Evolutionary conservation across 2,888 invertebrate genomes (phyloP), one percentile per base, ranked within the genome.

Genomic region (Tinea trinotella): DNA sequence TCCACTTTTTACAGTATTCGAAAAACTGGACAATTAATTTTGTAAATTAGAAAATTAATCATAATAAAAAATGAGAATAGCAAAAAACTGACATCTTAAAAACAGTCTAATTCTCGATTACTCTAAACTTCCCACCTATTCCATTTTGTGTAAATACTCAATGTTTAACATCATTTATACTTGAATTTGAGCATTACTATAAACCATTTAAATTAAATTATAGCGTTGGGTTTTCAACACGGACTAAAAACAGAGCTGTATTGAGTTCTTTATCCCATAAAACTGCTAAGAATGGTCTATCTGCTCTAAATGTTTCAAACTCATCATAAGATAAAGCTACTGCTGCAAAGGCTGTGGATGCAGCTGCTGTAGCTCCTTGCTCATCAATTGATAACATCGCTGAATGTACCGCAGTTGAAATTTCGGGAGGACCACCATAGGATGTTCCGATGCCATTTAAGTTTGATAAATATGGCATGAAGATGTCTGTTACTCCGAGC

Each of bases 341-440:
- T 0, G 78, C 86, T 2, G 76, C 70, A 19, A 87, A 72, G 0
- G 74, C 66, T 1, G 84, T 77, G 0, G 83, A 80, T 1, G 86
- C 87, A 0, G 87, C 73, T 0, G 88, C 88, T 1, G 74, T 69
- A 0, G 80, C 82, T 9, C 88, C 88, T 52, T 76, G 64, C 57
- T 89, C 88, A 48, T 89, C 87, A 1, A 89, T 81, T 1, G 82
- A 75, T n/a, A 89, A 60, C 13, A 73, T 66, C 0, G 88, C 86
- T 13, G 86, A 80, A 61, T 89, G 88, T 1, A 87, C 55, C 0
- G 87, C 86, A 15, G 79, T 73, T 0, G 79, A 74, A 1, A 88
- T 74, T 60, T 65, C 77, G 1, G 70, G 85, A 1, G 71, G 3
- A 57, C 60, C 1, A 62, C 59, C 0, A 61, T 62, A 56, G 62